Conservation (phyloP, 2,113 vertebrate genomes). For the Lathamus discolor region DNA sequence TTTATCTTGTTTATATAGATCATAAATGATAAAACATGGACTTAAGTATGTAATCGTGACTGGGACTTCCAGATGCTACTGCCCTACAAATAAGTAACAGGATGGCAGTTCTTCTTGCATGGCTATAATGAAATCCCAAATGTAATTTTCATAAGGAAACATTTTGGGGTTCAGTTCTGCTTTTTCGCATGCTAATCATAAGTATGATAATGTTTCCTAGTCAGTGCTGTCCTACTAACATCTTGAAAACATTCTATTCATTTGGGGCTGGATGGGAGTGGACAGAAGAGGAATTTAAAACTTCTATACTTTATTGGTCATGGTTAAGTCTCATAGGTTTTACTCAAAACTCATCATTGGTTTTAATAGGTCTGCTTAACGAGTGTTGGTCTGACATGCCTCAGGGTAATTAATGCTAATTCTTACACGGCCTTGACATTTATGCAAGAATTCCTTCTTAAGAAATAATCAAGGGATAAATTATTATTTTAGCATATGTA, state of each 20-base stretch:
- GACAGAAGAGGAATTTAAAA: neutral
- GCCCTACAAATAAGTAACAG: neutral
- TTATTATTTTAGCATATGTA: constrained; percentile 38
- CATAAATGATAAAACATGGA: neutral
- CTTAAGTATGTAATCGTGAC: rapidly evolving
- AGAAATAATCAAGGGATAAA: constrained; percentile 23
- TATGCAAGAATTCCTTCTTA: constrained; percentile 16
- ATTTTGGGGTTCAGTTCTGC: neutral
- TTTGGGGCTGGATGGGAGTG: neutral
- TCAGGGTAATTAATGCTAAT: constrained; percentile 41
- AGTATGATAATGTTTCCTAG: neutral
- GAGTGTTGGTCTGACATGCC: constrained; percentile 36
- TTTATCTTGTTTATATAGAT: neutral
- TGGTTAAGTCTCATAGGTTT: constrained; percentile 10
- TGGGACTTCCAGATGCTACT: neutral
- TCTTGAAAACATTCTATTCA: neutral
- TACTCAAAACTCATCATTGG: constrained; percentile 7
- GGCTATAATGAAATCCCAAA: neutral
- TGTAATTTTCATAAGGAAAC: neutral
- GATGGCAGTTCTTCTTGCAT: neutral
- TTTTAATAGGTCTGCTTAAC: constrained; percentile 33
- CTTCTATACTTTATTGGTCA: neutral
- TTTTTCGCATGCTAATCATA: neutral
- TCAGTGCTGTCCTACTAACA: neutral
- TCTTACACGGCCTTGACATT: constrained; percentile 34